A percentile compares a stretch with the other conserved stretches of the same genome.
phyloP scores from a whole-genome alignment of 2,797 vertebrate species.

The Pipistrellus pygmaeus region DNA sequence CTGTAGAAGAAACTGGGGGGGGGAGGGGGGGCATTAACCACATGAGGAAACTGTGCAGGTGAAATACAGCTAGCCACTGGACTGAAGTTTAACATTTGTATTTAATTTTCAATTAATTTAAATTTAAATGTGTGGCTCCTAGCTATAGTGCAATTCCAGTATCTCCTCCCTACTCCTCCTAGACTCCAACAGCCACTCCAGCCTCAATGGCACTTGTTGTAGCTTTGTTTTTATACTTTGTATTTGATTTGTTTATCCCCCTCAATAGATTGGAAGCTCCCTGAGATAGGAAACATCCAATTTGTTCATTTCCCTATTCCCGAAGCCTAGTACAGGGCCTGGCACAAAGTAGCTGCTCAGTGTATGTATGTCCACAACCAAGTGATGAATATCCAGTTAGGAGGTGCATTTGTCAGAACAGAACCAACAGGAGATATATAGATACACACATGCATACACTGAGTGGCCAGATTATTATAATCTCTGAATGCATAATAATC shows the following conservation, averaged over 20 bases:
- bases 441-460: no score
- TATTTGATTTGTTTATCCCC: not conserved
- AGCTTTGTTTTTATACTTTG: not conserved
- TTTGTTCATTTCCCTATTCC: not conserved
- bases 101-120: conserved; percentile 28
- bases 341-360: not conserved
- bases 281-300: not conserved
- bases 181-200: not conserved
- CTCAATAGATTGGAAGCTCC: not conserved
- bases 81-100: not conserved
- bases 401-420: not conserved
- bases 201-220: not conserved
- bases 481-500: no score
- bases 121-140: not conserved
- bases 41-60: not conserved
- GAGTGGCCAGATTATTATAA: no score
- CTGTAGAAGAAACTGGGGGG: not conserved
- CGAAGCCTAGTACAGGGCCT: not conserved
- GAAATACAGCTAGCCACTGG: not conserved
- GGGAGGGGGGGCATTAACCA: not conserved
- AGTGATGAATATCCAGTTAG: not conserved
- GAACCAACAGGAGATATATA: not conserved
- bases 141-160: not conserved
- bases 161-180: not conserved
- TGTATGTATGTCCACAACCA: not conserved